These are phyloP conservation scores for Zaprionus vittiger DNA, from an alignment of 1,140 invertebrate genomes.

Conservation along the genomic window DNA sequence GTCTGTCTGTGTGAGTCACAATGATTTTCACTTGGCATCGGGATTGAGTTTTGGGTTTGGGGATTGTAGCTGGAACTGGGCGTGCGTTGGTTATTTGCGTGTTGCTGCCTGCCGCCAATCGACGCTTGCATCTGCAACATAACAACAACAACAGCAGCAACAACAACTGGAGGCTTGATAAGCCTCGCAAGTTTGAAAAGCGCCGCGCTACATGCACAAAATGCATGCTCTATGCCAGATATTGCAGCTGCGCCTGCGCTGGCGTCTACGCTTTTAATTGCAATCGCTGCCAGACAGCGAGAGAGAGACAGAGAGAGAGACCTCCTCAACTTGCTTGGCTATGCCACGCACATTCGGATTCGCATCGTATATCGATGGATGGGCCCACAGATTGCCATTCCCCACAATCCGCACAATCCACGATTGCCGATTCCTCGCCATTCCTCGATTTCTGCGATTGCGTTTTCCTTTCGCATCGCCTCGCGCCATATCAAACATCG, in stretches of 20 bases:
- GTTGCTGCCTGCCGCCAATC: constrained; percentile 55
- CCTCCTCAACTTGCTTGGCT: constrained; percentile 40
- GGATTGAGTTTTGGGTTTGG: constrained; percentile 15
- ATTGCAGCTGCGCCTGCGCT: constrained; percentile 56
- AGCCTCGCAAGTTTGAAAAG: constrained; percentile 65
- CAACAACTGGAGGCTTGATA: constrained; percentile 61
- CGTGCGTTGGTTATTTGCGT: constrained; percentile 66
- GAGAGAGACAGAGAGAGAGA: constrained; percentile 15
- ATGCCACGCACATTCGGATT: constrained; percentile 74
- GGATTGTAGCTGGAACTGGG: constrained; percentile 11
- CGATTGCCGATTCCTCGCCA: constrained; percentile 40
- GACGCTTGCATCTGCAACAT: constrained; percentile 70
- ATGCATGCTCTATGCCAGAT: constrained; percentile 64
- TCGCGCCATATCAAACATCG: constrained; percentile 74
- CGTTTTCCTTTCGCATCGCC: constrained; percentile 43
- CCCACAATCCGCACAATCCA: background rate
- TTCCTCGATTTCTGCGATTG: constrained; percentile 24
- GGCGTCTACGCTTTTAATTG: constrained; percentile 63
- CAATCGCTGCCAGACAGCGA: constrained; percentile 56
- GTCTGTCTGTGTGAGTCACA: constrained; percentile 58
- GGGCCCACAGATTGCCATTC: constrained; percentile 49
- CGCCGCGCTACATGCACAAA: constrained; percentile 76
- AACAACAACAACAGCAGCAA: constrained; percentile 46
- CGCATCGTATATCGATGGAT: constrained; percentile 50
- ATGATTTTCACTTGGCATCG: constrained; percentile 63